Conservation (phyloP, 1,140 invertebrate genomes). For the Yoshiicerus persimilis region DNA sequence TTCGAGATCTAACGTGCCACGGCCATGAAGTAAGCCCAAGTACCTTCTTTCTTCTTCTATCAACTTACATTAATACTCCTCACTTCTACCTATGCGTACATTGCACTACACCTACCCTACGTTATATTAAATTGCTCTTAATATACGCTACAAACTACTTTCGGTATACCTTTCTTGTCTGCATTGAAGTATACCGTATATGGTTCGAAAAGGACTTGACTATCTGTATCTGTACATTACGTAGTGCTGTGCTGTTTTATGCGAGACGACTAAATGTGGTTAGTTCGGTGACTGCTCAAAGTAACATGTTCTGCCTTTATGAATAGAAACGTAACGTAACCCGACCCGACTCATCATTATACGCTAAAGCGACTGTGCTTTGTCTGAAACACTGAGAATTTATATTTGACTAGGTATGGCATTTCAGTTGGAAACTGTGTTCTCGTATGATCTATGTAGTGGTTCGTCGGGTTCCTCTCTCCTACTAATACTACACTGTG, state of each 20-base stretch:
- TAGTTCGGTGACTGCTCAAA: conserved; percentile 7
- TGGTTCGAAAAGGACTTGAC: background rate
- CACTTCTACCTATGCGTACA: background rate
- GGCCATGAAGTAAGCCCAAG: conserved; percentile 13
- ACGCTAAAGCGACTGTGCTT: background rate
- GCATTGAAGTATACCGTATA: background rate
- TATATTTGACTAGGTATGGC: background rate
- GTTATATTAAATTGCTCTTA: no score
- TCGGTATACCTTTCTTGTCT: background rate
- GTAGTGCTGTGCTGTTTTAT: background rate
- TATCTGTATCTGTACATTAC: background rate
- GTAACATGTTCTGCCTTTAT: conserved; percentile 14
- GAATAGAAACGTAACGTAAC: conserved; percentile 5
- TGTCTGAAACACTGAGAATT: background rate
- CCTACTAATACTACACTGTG: background rate
- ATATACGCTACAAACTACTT: no score
- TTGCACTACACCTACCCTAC: background rate
- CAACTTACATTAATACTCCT: background rate
- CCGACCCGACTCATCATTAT: conserved; percentile 11
- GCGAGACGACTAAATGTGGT: conserved; percentile 1
- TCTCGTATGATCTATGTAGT: background rate
- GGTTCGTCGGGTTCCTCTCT: background rate
- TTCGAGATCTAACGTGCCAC: conserved; percentile 20
- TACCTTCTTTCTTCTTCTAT: background rate
- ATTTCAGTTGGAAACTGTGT: background rate